Conservation (phyloP, 2,888 invertebrate genomes). For the Athrips mouffetella region DNA sequence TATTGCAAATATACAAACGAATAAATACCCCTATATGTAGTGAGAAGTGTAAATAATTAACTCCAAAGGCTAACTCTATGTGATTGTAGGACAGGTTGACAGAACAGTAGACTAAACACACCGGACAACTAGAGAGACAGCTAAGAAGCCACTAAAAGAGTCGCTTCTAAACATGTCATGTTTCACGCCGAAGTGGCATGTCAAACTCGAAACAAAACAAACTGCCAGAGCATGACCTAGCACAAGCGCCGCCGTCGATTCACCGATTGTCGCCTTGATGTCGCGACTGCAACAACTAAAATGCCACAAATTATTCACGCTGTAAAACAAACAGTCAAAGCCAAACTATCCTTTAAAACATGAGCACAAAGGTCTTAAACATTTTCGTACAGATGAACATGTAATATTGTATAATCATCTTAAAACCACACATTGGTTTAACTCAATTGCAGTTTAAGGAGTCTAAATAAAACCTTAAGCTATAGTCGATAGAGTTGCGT, state of each 20-base stretch:
- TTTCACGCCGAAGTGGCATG: slow-evolving; percentile 7
- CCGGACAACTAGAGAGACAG: slow-evolving; percentile 1
- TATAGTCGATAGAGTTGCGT: slow-evolving; percentile 2
- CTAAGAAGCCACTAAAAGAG: background rate
- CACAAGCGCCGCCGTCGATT: slow-evolving; percentile 34
- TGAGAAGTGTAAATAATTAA: too few species aligned
- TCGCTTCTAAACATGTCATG: background rate
- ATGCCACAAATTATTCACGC: background rate
- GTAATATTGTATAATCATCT: background rate
- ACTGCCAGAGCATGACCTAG: slow-evolving; percentile 40
- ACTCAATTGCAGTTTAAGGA: background rate
- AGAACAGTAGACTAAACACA: background rate
- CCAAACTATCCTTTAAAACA: background rate
- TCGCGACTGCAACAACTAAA: slow-evolving; percentile 26
- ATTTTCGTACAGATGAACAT: background rate
- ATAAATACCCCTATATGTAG: too few species aligned
- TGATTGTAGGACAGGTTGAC: background rate
- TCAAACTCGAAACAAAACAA: slow-evolving; percentile 35
- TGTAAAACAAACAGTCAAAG: background rate
- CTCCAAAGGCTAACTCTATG: too few species aligned
- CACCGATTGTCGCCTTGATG: slow-evolving; percentile 39
- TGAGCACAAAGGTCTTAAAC: background rate
- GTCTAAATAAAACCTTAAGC: slow-evolving; percentile 13
- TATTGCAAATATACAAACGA: too few species aligned
- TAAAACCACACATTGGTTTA: background rate